Conservation (phyloP, 1,140 invertebrate genomes). For the Drosophila tristis region DNA sequence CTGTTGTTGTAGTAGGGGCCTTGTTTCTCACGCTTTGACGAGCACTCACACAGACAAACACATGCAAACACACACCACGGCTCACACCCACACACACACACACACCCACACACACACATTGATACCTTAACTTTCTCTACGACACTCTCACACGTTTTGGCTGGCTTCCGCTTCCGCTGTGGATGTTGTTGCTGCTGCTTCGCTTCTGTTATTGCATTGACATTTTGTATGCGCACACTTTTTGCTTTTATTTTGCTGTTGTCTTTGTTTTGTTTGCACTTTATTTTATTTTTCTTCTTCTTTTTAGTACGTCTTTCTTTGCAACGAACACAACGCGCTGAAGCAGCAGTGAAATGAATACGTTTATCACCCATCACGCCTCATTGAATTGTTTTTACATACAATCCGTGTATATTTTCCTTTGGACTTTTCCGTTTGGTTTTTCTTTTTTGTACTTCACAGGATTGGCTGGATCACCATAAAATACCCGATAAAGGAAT, state of each 20-base stretch:
- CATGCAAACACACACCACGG: background rate
- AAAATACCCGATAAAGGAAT: conserved; percentile 83
- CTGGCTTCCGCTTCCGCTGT: conserved; percentile 23
- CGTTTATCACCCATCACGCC: conserved; percentile 63
- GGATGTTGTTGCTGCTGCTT: conserved; percentile 11
- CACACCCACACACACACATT: conserved; percentile 14
- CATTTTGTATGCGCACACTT: no score
- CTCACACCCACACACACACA: background rate
- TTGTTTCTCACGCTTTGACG: conserved; percentile 22
- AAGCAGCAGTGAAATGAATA: conserved; percentile 26
- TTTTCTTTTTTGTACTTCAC: conserved; percentile 69
- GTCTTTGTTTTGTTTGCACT: conserved; percentile 8
- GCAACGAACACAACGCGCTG: conserved; percentile 12
- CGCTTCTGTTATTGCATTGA: conserved; percentile 22
- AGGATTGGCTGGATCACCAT: conserved; percentile 84
- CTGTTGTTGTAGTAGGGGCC: conserved; percentile 18
- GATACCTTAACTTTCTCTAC: conserved; percentile 8
- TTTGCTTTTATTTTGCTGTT: conserved; percentile 22
- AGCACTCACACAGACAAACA: conserved; percentile 11
- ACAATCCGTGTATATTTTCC: conserved; percentile 9
- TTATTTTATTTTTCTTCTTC: conserved; percentile 20
- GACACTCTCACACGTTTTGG: conserved; percentile 12
- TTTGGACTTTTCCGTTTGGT: conserved; percentile 47
- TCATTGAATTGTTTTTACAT: conserved; percentile 67
- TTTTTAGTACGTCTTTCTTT: conserved; percentile 14